These are phyloP conservation scores for Mormyrops attenuatus DNA, from an alignment of 2,797 vertebrate genomes.

Conservation along the genomic window DNA sequence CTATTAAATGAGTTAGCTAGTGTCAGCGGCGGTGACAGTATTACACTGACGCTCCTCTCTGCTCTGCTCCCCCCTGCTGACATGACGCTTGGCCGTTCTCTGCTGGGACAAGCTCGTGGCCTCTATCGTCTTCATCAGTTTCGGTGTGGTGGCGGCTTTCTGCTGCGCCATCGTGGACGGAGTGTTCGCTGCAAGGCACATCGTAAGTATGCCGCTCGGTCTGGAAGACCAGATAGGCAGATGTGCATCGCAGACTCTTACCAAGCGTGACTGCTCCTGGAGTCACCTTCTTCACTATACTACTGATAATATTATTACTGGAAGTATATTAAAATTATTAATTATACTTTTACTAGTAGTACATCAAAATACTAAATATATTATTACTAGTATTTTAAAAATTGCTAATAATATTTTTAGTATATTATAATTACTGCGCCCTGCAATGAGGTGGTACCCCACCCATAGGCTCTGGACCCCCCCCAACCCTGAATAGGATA, in stretches of 20 bases:
- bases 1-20: not conserved
- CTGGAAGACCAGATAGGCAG: not conserved
- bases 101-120: conserved; percentile 77
- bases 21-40: not conserved
- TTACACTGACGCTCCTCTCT: not conserved
- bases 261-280: not conserved
- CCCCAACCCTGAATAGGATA: not conserved
- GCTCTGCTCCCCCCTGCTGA: not conserved
- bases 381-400: not conserved
- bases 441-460: not conserved
- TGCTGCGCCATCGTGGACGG: conserved; percentile 98
- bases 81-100: conserved; percentile 22
- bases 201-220: conserved; percentile 72
- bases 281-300: not conserved
- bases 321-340: not conserved
- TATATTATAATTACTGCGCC: not conserved
- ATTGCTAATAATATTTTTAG: not conserved
- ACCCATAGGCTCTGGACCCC: not conserved
- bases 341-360: not conserved
- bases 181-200: conserved; percentile 94
- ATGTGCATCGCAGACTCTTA: not conserved
- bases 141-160: conserved; percentile 94
- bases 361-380: not conserved
- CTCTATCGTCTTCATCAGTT: conserved; percentile 98
- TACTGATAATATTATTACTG: not conserved